Evolutionary conservation across 2,888 invertebrate species (phyloP), one percentile per base, ranked within the genome.

Genomic region (Pollenia griseotomentosa): DNA sequence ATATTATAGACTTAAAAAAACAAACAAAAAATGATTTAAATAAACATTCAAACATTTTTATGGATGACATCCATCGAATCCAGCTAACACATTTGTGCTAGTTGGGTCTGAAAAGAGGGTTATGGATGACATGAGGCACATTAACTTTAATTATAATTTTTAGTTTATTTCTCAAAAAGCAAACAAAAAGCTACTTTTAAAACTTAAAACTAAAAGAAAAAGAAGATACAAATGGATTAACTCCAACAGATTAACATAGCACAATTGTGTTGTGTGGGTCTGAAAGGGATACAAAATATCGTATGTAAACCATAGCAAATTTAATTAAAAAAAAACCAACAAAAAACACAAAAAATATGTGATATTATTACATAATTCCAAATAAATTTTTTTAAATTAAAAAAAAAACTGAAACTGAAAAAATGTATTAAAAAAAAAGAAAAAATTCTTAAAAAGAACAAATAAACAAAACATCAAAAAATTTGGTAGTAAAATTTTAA

Each of bases 111-210:
- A 33, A 33, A n/a, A n/a, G n/a, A 33, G 33, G 33, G 33, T 88
- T 92, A 92, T 92, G 92, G 92, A 92, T 92, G 92, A 92, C 82
- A 92, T 92, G 92, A 92, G 92, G 92, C 92, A 92, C 88, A 92
- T 90, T 90, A 86, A 86, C 85, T 65, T 85, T 82, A 75, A 83
- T 81, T 73, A 81, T 79, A 78, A 81, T 83, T 80, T 81, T 85
- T 82, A 59, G 61, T 81, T 83, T 55, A 3, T n/a, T 51, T 19
- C 59, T 12, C 12, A 59, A 59, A 59, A 63, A 61, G 70, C 61
- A 53, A 78, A 71, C 48, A 59, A 42, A 33, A 71, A 68, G 51
- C 66, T 65, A 23, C 16, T 82, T 78, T 81, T 70, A 65, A 63
- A 71, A 53, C 63, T 53, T 85, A 40, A 61, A 71, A 66, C 61